phyloP scores from a whole-genome alignment of 1,140 invertebrate genomes.

The Agrilus planipennis region DNA sequence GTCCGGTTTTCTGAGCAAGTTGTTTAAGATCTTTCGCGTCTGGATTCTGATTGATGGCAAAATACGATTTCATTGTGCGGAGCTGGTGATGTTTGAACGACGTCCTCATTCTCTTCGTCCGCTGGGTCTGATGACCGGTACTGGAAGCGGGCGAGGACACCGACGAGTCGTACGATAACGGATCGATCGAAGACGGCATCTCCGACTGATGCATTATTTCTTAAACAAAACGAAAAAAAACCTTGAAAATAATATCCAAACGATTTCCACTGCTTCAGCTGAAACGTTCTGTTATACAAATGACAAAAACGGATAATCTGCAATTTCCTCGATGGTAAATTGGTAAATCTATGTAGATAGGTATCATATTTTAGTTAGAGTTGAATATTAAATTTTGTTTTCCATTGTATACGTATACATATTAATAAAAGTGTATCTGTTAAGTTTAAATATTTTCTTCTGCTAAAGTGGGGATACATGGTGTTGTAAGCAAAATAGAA shows the following conservation, averaged over 20 bases:
- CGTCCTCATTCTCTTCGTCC: constrained; percentile 88
- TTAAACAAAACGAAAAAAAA: constrained; percentile 28
- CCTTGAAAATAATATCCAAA: background rate
- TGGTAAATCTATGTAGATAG: too few species aligned
- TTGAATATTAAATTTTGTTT: too few species aligned
- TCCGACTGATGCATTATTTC: constrained; percentile 61
- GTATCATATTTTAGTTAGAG: too few species aligned
- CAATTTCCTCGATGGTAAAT: too few species aligned
- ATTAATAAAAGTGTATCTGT: too few species aligned
- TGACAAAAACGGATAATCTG: too few species aligned
- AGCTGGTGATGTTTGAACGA: constrained; percentile 95
- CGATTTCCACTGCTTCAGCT: too few species aligned
- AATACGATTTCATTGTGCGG: constrained; percentile 95
- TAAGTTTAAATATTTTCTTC: too few species aligned
- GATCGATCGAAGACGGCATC: constrained; percentile 65
- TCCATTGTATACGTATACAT: too few species aligned
- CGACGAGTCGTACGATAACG: constrained; percentile 58
- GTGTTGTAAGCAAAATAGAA: too few species aligned
- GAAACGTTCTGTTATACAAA: too few species aligned
- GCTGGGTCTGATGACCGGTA: constrained; percentile 40
- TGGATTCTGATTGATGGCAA: constrained; percentile 94
- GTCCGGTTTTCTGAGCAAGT: constrained; percentile 89
- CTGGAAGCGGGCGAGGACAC: constrained; percentile 57
- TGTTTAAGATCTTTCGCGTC: constrained; percentile 94
- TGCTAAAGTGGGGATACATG: too few species aligned